These are phyloP conservation scores for Cryptomyrus ogoouensis DNA, from an alignment of 2,113 vertebrate species.

Conservation along the genomic window DNA sequence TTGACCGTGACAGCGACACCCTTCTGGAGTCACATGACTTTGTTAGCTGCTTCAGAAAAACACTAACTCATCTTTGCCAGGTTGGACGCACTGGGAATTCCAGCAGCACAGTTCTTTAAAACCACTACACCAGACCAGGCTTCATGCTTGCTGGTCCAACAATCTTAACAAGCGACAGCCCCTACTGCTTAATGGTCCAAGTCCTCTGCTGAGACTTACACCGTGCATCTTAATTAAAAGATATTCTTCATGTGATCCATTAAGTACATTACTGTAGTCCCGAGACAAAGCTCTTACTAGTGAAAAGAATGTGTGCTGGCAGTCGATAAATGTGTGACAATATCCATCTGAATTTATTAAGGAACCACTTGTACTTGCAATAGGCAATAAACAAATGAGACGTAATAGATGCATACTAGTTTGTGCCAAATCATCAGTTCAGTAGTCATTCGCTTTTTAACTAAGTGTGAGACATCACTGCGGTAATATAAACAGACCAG, in stretches of 20 bases:
- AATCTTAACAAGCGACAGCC: not conserved
- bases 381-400: constrained; percentile 13
- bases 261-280: constrained; percentile 30
- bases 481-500: constrained; percentile 9
- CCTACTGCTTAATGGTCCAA: not conserved
- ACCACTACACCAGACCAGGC: not conserved
- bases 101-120: not conserved
- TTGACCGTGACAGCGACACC: not conserved
- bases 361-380: not conserved
- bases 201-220: not conserved
- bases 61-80: not conserved
- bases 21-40: not conserved
- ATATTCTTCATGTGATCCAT: constrained; percentile 30
- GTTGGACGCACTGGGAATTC: not conserved
- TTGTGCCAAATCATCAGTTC: constrained; percentile 36
- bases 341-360: constrained; percentile 31
- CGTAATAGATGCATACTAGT: constrained; percentile 33
- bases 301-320: not conserved
- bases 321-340: constrained; percentile 29
- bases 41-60: not conserved
- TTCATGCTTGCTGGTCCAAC: not conserved
- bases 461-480: constrained; percentile 38
- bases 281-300: constrained; percentile 20
- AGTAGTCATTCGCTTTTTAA: constrained; percentile 52
- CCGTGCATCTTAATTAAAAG: constrained; percentile 40